Base-by-base conservation (phyloP, 1,140 invertebrate species). In the Microplitis mediator region DNA sequence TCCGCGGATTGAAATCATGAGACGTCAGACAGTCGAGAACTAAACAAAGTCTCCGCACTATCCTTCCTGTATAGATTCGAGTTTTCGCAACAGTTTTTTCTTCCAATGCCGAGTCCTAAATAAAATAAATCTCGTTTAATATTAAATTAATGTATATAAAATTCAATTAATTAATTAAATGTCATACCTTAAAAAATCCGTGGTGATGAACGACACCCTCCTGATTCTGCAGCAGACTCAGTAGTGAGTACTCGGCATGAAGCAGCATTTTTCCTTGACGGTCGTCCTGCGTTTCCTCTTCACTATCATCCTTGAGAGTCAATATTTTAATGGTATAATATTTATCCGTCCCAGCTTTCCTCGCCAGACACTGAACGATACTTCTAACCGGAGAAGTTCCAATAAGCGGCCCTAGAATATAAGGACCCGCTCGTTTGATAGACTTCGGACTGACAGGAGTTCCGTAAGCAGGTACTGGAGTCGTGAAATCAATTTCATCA, bases 261-360 rank as follows among this genome's bases (percentile, higher is more conserved):
- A 95, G 79, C 11, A 95, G 81, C 91, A 95, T 94, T 86, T 95
- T 95, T 4, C 93, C 94, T 85, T 95, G 94, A 54, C 89, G 85
- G 78, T 95, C 93, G 86, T 95, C 93, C 75, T 94, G 91, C 1
- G 90, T 91, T 84, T 94, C 93, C 69, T 90, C 86, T 64, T 90
- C 87, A 4, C 88, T 86, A 11, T 91, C 86, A 81, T 88, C 87
- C 74, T 84, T 87, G 65, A 90, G 79, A 14, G 88, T 88, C 71
- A 90, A 82, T 82, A 94, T 93, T 87, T 95, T 95, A 14, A 95
- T 84, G 16, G 92, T 92, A 82, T 91, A 94, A 81, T 92, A 95
- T 54, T 94, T 90, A 87, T 93, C 91, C 62, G 92, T 93, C 45
- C 89, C 90, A 81, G 92, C 90, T 80, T 91, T 92, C 65, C 92